A percentile compares a stretch with the other conserved stretches of the same genome.
Evolutionary conservation across 2,888 invertebrate species (phyloP).

Genomic region (Folsomia candida): DNA sequence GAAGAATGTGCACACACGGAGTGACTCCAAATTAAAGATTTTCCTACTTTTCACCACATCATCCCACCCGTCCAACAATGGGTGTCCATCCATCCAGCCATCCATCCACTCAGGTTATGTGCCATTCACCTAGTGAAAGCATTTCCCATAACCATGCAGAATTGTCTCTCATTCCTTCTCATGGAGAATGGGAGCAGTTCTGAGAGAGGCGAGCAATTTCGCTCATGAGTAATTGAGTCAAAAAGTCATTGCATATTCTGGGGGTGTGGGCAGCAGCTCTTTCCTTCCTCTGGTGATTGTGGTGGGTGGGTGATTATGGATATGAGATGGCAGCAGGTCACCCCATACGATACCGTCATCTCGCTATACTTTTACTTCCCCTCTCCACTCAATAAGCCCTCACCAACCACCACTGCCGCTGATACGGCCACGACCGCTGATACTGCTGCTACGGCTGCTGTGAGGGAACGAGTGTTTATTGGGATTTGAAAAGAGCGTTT

Average conservation of each 20-base stretch:
- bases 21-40: not conserved
- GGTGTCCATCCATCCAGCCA: not conserved
- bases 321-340: not conserved
- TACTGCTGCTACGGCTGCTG: too few species aligned
- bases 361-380: not conserved
- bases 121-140: not conserved
- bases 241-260: not conserved
- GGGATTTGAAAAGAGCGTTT: constrained; percentile 6
- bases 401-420: too few species aligned
- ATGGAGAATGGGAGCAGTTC: not conserved
- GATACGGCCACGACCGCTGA: too few species aligned
- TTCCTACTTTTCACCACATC: too few species aligned
- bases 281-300: not conserved
- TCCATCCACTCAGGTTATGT: not conserved
- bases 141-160: not conserved
- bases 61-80: not conserved
- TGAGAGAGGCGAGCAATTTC: not conserved
- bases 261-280: not conserved
- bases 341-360: too few species aligned
- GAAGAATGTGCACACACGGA: not conserved
- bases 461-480: constrained; percentile 9
- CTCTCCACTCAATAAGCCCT: not conserved
- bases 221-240: not conserved
- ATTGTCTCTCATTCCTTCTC: not conserved
- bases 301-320: not conserved